Evolutionary conservation across 2,113 vertebrate genomes (phyloP), one percentile per base, ranked within the genome.

Genomic region (Forbesichthys agassizii): DNA sequence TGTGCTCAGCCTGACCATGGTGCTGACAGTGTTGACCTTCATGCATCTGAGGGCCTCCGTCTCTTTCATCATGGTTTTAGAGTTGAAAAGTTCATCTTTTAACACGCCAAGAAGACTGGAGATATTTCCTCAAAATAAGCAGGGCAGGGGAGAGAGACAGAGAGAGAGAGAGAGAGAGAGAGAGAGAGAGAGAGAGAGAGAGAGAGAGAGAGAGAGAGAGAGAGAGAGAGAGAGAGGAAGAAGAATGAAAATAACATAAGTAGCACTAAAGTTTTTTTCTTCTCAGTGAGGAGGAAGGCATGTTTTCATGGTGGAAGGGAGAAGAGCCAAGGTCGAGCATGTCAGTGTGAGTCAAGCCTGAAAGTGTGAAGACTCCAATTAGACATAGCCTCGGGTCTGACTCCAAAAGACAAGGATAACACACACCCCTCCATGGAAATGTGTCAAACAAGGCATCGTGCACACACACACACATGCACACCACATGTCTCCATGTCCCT

Each of bases 361-460:
- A 90, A 90, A 89, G 90, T 91, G 90, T 90, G 90, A 91, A 91
- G 88, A 88, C 88, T 90, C 90, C 90, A 91, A 91, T 90, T 91
- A 91, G 90, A 91, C 88, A 85, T 86, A 88, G 88, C 90, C 90
- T 84, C 81, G 69, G 88, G 90, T 90, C 83, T 88, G 88, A 90
- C 88, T 90, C 88, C 84, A 89, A 91, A 90, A 91, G 89, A 92
- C 83, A 88, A 88, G 88, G 86, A 90, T 89, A 89, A 88, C 87
- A 87, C 81, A 90, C 88, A 85, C 84, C 83, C 84, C 77, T 88
- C 77, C 75, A 42, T 79, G 79, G 87, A 88, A 88, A 90, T 88
- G 85, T 90, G 88, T 86, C 87, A 89, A 90, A 89, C 89, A 92
- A 84, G 81, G 66, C 87, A 75, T 72, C 77, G 82, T 81, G 83